A percentile compares a stretch with the other conserved stretches of the same genome.
Evolutionary conservation across 2,888 invertebrate genomes (phyloP).

Genomic region (Metacarcinus magister): DNA sequence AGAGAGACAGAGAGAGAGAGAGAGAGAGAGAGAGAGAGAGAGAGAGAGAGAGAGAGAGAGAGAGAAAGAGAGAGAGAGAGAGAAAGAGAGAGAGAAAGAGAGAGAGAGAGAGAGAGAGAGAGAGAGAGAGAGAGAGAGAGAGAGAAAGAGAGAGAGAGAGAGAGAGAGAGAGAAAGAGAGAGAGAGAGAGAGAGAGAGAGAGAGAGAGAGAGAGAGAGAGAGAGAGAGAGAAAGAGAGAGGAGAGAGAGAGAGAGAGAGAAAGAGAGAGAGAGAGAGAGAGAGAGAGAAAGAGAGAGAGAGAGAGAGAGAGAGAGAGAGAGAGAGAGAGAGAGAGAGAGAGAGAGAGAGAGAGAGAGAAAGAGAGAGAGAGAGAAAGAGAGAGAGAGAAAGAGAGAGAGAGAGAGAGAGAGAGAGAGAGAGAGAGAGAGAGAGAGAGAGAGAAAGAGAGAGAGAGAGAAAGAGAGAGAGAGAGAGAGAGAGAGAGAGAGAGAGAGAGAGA

Average conservation of each 20-base stretch:
- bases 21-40: conserved; percentile 7
- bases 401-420: background rate
- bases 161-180: background rate
- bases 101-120: too few relatives aligned
- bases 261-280: too few relatives aligned
- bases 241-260: too few relatives aligned
- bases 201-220: background rate
- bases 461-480: conserved; percentile 15
- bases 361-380: background rate
- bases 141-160: background rate
- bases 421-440: too few relatives aligned
- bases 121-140: background rate
- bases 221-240: background rate
- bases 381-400: background rate
- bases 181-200: background rate
- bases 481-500: conserved; percentile 60
- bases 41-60: background rate
- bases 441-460: background rate
- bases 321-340: too few relatives aligned
- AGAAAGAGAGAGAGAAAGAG: too few relatives aligned
- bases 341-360: background rate
- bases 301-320: too few relatives aligned
- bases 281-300: too few relatives aligned
- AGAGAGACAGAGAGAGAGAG: background rate
- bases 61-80: background rate